These are phyloP conservation scores for Trididemnum clinides DNA, from an alignment of 23 tunicate species.

Conservation along the genomic window DNA sequence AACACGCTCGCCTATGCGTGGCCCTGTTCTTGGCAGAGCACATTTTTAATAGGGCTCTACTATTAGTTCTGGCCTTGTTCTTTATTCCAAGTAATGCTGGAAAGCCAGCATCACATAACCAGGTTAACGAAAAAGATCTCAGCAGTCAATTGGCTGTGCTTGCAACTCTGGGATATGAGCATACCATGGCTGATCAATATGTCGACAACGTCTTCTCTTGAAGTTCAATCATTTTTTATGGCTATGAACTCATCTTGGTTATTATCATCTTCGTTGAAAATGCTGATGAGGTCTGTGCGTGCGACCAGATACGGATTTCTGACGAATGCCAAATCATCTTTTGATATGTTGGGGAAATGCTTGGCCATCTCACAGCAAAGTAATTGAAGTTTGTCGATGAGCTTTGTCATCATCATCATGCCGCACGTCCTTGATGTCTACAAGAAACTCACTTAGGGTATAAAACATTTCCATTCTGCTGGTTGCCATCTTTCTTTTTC, in stretches of 20 bases:
- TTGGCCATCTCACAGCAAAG: no score
- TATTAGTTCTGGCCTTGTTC: slow-evolving; percentile 49
- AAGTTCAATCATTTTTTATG: slow-evolving; percentile 31
- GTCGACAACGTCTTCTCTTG: slow-evolving; percentile 40
- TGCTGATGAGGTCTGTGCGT: slow-evolving; percentile 16
- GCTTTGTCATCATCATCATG: no score
- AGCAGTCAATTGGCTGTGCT: slow-evolving; percentile 36
- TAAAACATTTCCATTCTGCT: slow-evolving; percentile 17
- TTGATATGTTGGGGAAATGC: slow-evolving; percentile 27
- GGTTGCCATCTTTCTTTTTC: slow-evolving; percentile 22
- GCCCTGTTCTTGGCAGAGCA: no score
- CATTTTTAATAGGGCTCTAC: no score
- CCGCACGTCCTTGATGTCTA: no score
- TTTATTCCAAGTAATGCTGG: slow-evolving; percentile 43
- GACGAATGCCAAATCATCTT: slow-evolving; percentile 39
- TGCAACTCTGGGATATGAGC: slow-evolving; percentile 33
- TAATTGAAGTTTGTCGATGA: no score
- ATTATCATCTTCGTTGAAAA: slow-evolving; percentile 14
- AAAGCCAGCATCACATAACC: slow-evolving; percentile 38
- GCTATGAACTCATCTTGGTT: slow-evolving; percentile 28
- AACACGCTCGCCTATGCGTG: no score
- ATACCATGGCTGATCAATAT: no score
- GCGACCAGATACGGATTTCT: slow-evolving; percentile 34
- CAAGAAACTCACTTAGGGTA: slow-evolving; percentile 22
- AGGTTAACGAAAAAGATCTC: slow-evolving; percentile 26